phyloP scores from a whole-genome alignment of 2,888 invertebrate species.

The Dascillus cervinus region DNA sequence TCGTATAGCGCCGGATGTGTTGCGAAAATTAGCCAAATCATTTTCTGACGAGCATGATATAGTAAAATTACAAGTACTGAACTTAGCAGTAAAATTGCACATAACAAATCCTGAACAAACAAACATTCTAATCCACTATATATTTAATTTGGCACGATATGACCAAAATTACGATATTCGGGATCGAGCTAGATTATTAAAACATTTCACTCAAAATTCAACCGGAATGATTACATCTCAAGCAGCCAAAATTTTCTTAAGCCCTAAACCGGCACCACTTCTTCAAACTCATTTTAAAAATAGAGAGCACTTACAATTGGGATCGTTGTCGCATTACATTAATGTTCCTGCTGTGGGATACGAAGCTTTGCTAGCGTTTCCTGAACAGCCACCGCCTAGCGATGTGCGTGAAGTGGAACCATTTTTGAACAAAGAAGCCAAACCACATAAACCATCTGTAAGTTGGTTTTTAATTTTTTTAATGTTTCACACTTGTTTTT shows the following conservation, averaged over 20 bases:
- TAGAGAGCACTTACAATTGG: constrained; percentile 82
- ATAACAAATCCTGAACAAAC: constrained; percentile 84
- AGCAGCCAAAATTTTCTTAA: constrained; percentile 79
- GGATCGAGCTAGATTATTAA: constrained; percentile 86
- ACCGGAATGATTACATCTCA: constrained; percentile 48
- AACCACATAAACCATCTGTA: constrained; percentile 25
- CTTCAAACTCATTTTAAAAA: constrained; percentile 65
- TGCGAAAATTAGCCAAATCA: constrained; percentile 81
- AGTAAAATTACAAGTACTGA: constrained; percentile 92
- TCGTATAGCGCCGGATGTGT: constrained; percentile 80
- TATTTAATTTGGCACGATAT: constrained; percentile 90
- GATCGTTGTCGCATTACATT: constrained; percentile 91
- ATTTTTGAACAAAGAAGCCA: constrained; percentile 28
- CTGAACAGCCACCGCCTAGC: constrained; percentile 66
- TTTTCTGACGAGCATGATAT: constrained; percentile 88
- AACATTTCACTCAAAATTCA: constrained; percentile 64
- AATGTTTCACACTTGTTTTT: constrained; percentile 5
- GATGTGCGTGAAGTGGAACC: constrained; percentile 67
- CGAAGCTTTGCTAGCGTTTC: constrained; percentile 79
- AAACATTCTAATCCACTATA: constrained; percentile 80
- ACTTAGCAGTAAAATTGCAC: constrained; percentile 88
- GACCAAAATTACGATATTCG: constrained; percentile 97
- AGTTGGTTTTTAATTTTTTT: constrained; percentile 7
- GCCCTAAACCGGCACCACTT: constrained; percentile 89
- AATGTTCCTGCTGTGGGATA: constrained; percentile 83